These are phyloP conservation scores for Vicugna pacos DNA, from an alignment of 2,113 vertebrate species.

Conservation along the genomic window DNA sequence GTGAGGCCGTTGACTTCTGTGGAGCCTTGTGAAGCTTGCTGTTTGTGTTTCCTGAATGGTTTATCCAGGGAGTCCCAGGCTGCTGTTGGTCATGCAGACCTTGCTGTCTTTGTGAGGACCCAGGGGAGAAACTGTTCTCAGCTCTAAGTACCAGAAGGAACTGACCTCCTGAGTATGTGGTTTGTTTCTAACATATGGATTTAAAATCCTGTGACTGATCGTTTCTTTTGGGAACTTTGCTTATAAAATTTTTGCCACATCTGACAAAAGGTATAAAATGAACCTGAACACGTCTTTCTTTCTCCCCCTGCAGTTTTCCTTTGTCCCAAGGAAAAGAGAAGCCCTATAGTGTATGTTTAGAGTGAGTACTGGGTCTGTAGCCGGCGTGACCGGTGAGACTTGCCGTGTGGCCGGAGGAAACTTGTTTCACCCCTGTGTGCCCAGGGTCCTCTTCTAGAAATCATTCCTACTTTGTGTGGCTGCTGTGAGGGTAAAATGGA, in stretches of 20 bases:
- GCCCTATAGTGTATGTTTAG: not conserved
- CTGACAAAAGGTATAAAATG: not conserved
- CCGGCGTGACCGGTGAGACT: not conserved
- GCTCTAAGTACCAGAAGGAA: not conserved
- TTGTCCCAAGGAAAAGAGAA: not conserved
- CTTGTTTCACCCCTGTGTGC: not conserved
- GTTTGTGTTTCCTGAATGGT: not conserved
- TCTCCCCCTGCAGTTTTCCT: not conserved
- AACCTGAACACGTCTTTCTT: not conserved
- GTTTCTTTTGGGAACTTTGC: conserved; percentile 42
- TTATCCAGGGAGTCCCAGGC: not conserved
- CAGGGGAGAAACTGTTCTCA: not conserved
- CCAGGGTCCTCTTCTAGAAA: not conserved
- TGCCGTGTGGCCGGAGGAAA: not conserved
- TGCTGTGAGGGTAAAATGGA: not conserved
- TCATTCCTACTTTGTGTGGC: not conserved
- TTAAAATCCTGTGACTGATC: conserved; percentile 12
- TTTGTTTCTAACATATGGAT: not conserved
- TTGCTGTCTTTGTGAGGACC: not conserved
- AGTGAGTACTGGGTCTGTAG: not conserved
- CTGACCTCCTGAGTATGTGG: not conserved
- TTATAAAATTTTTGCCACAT: not conserved
- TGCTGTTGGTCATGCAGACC: not conserved
- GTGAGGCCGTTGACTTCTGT: not conserved
- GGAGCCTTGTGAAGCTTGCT: not conserved